Conservation (phyloP, 2,113 vertebrate species). For the Anthoscopus minutus region DNA sequence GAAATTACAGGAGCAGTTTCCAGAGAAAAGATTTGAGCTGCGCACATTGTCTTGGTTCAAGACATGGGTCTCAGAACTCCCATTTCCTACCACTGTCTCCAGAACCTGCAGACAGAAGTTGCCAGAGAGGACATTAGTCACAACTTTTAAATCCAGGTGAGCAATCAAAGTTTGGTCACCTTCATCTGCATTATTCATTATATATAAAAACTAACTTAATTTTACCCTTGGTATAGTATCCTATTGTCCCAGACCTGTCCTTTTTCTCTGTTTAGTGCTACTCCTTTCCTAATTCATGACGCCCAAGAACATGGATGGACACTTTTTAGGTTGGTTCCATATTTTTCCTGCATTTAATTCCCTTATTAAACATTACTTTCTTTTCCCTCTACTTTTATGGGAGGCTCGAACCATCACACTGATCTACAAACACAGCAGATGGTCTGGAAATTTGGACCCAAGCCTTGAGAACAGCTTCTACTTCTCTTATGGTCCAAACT, state of each 20-base stretch:
- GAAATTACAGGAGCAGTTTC: not conserved
- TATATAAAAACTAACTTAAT: not conserved
- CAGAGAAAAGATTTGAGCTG: not conserved
- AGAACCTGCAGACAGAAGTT: not conserved
- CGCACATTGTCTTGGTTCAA: not conserved
- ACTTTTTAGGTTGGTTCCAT: not conserved
- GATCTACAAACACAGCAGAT: conserved; percentile 34
- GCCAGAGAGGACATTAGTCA: not conserved
- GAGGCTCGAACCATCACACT: not conserved
- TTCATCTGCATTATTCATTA: not conserved
- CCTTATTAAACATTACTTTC: not conserved
- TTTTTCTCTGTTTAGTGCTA: not conserved
- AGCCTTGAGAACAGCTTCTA: conserved; percentile 13
- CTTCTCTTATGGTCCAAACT: conserved; percentile 18
- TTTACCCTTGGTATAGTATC: not conserved
- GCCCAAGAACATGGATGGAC: not conserved
- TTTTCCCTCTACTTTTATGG: not conserved
- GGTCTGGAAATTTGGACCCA: conserved; percentile 44
- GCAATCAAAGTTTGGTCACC: not conserved
- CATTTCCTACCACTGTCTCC: not conserved
- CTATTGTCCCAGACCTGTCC: not conserved
- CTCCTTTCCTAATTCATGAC: not conserved
- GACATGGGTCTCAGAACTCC: not conserved
- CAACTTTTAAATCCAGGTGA: not conserved
- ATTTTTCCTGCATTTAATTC: not conserved